A percentile compares a stretch with the other conserved stretches of the same genome.
phyloP scores from a whole-genome alignment of 2,113 vertebrate species.

The Crotalus helleri region DNA sequence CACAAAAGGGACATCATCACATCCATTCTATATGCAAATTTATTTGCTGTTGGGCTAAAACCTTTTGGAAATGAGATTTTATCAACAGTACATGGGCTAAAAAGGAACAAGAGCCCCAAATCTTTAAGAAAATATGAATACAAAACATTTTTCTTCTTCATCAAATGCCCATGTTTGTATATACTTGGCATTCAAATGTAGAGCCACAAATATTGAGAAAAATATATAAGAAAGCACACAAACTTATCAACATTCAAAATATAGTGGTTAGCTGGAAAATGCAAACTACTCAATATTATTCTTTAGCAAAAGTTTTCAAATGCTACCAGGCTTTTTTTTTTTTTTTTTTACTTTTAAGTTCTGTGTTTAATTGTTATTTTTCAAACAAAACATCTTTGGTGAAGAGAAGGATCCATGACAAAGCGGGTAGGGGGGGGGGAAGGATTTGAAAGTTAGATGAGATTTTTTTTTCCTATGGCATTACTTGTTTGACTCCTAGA shows the following conservation, averaged over 20 bases:
- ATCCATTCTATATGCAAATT: neutral
- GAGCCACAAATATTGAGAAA: slow-evolving; percentile 46
- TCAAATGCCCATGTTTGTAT: neutral
- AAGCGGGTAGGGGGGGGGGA: neutral
- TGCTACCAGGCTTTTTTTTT: neutral
- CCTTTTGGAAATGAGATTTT: neutral
- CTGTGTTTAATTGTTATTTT: slow-evolving; percentile 41
- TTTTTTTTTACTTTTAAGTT: slow-evolving; percentile 33
- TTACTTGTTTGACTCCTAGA: neutral
- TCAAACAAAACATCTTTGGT: slow-evolving; percentile 33
- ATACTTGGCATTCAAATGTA: slow-evolving; percentile 21
- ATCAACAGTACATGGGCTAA: neutral
- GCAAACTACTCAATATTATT: slow-evolving; percentile 42
- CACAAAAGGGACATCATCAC: neutral
- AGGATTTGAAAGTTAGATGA: slow-evolving; percentile 17
- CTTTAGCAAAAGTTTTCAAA: slow-evolving; percentile 49
- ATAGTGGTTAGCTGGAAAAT: slow-evolving; percentile 56
- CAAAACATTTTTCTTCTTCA: slow-evolving; percentile 29
- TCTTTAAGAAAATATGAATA: slow-evolving; percentile 5
- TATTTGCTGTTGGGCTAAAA: neutral
- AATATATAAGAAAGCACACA: slow-evolving; percentile 42
- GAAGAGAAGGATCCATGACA: slow-evolving; percentile 44
- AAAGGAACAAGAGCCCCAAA: neutral
- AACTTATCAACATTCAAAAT: slow-evolving; percentile 22
- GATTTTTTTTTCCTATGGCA: neutral